Evolutionary conservation across 2,888 invertebrate species (phyloP), one percentile per base, ranked within the genome.

Genomic region (Deilephila elpenor): DNA sequence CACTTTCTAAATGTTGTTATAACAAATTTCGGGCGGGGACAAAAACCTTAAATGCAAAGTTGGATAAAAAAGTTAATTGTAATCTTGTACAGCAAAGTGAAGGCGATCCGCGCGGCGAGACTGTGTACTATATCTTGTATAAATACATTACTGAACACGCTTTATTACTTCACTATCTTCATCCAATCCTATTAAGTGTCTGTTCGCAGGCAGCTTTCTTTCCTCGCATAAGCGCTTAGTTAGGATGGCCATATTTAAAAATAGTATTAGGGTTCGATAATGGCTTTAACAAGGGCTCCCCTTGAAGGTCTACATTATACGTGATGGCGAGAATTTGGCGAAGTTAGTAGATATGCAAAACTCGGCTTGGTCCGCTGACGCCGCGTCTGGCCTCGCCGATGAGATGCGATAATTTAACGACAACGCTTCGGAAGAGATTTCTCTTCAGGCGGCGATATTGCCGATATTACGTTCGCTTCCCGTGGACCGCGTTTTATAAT

Each of bases 121-220:
- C 85, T 83, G 83, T 86, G 87, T 83, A 86, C 88, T 86, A 88
- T 85, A 89, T 90, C 89, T 88, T 87, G 89, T 88, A 91, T 93
- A 94, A 93, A 93, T 91, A 93, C 92, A 93, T 93, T 94, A 93
- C 84, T 79, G 91, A 92, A 94, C 93, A 93, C 92, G 92, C 89
- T 93, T 93, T 93, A 93, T 93, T 93, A 93, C 93, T 93, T 86
- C 85, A 89, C 92, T 90, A 90, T 92, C 92, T 90, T 91, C 89
- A 90, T 93, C 91, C 92, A 93, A 94, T 94, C 93, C 92, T 92
- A 92, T 94, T 94, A 93, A 90, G 90, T 88, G 90, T 89, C 89
- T 89, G 67, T 67, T 67, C 44, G 51, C 44, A 67, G 67, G 89
- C 87, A 89, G 89, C 86, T 88, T 88, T 86, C 84, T 87, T 82